phyloP scores from a whole-genome alignment of 2,113 vertebrate species.

The Delphinus delphis region DNA sequence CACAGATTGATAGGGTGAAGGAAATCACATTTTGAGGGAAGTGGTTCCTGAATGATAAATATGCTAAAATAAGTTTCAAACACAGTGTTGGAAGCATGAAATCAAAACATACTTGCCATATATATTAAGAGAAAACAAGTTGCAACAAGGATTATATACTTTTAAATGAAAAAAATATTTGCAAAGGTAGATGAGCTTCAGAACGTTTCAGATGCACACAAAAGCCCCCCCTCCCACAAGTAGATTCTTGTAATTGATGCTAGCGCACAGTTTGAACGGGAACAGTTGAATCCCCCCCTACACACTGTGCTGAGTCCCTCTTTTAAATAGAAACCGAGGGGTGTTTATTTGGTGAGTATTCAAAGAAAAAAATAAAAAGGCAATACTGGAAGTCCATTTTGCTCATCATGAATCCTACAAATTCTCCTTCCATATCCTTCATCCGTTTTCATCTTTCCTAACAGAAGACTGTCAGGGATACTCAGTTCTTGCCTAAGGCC shows the following conservation, averaged over 20 bases:
- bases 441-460: constrained; percentile 36
- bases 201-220: background rate
- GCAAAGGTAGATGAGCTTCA: background rate
- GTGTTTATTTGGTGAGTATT: background rate
- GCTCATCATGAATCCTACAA: background rate
- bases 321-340: constrained; percentile 33
- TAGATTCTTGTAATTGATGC: background rate
- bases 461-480: constrained; percentile 25
- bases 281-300: background rate
- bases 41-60: background rate
- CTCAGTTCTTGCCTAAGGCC: background rate
- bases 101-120: background rate
- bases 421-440: background rate
- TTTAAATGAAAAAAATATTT: background rate
- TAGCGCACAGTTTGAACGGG: background rate
- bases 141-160: background rate
- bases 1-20: background rate
- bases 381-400: background rate
- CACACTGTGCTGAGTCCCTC: background rate
- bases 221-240: background rate
- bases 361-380: background rate
- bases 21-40: background rate
- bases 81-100: background rate
- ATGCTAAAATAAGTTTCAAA: constrained; percentile 37
- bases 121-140: background rate